Base-by-base conservation (phyloP, 2,797 vertebrate species). In the Silurus lanzhouensis region DNA sequence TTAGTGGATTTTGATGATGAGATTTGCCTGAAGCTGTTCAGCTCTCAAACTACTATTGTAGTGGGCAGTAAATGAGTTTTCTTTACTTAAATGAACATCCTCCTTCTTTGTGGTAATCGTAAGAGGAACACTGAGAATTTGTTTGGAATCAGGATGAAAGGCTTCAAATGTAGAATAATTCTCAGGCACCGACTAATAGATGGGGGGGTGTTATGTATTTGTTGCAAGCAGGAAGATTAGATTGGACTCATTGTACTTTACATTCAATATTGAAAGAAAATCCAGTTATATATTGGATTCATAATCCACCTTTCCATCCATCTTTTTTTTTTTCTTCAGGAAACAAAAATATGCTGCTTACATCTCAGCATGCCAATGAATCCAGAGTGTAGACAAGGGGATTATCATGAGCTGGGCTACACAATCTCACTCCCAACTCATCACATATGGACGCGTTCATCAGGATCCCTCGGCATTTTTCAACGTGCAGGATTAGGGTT, bases 1-100 rank as follows among this genome's bases (percentile, higher is more conserved):
- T 38, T 38, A 27, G 25, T 57, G 55, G 55, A 60, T 38, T 8
- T 58, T n/a, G 20, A 31, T 46, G 76, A 79, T 79, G n/a, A 81
- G 48, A 67, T 67, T 81, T 52, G 79, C 79, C 79, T 81, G 27
- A 81, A 81, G 79, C 63, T 67, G 63, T n/a, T 67, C 66, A 67
- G 44, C 63, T 81, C 79, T 20, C 20, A 14, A 52, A 5, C 66
- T 67, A 67, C 63, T 46, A 67, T 12, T 55, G 44, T 31, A 66
- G 61, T 27, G 25, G n/a, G 19, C 46, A 67, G 27, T 67, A 55
- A 81, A 79, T 61, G 22, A 52, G 46, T 81, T 81, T 19, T 15
- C 31, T 61, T 61, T 55, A 67, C 17, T 52, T 64, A 64, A 80
- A 64, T 14, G 17, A 80, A 48, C 78, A 25, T 81, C 15, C 13